Evolutionary conservation across 2,113 vertebrate species (phyloP).

Genomic region (Albula glossodonta): DNA sequence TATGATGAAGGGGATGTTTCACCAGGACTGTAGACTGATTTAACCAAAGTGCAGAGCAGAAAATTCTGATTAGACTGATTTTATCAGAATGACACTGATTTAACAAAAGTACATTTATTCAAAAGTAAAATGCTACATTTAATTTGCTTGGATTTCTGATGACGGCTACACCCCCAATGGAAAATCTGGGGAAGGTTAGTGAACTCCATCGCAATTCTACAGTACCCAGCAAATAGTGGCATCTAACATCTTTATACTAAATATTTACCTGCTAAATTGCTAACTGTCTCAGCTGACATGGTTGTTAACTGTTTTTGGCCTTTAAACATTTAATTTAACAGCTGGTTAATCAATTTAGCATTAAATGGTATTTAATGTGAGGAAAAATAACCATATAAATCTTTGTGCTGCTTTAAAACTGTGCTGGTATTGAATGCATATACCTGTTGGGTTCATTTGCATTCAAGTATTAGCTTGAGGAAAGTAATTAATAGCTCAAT

Average conservation of each 20-base stretch:
- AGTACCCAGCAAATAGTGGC: too few relatives aligned
- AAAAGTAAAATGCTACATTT: background rate
- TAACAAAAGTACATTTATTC: background rate
- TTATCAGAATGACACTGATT: background rate
- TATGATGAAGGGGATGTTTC: background rate
- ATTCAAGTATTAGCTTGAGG: background rate
- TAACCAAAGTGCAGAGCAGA: background rate
- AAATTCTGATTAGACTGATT: background rate
- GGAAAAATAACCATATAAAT: background rate
- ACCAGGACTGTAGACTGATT: background rate
- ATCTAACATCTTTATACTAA: background rate
- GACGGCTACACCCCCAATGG: too few relatives aligned
- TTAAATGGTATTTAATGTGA: background rate
- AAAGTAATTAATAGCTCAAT: background rate
- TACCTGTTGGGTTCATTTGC: too few relatives aligned
- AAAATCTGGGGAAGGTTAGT: too few relatives aligned
- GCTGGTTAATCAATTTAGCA: background rate
- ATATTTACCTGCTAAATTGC: background rate
- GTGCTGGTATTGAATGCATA: too few relatives aligned
- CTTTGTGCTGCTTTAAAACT: too few relatives aligned
- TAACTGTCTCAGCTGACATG: background rate
- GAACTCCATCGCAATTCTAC: too few relatives aligned
- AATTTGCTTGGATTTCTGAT: too few relatives aligned
- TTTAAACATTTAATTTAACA: background rate
- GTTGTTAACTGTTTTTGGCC: background rate